These are phyloP conservation scores for Drosophila sordidula DNA, from an alignment of 2,888 invertebrate species.

Conservation along the genomic window DNA sequence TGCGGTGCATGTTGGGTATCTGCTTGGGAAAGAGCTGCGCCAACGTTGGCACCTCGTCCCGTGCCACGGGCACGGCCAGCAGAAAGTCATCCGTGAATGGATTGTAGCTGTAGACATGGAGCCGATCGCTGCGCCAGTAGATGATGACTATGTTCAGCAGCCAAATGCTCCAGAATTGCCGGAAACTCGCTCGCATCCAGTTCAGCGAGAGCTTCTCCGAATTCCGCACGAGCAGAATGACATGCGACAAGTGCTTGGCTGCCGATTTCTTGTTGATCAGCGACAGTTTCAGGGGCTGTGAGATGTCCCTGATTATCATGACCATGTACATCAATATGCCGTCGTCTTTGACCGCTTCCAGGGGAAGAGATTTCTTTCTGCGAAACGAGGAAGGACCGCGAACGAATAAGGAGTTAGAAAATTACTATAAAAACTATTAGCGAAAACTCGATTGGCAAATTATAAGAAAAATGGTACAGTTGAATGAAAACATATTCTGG, in stretches of 20 bases:
- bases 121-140: constrained; percentile 71
- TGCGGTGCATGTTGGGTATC: constrained; percentile 81
- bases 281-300: constrained; percentile 73
- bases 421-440: background rate
- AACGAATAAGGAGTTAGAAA: background rate
- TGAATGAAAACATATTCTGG: background rate
- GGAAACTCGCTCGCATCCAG: constrained; percentile 86
- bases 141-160: constrained; percentile 85
- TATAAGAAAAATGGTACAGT: background rate
- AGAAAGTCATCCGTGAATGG: constrained; percentile 85
- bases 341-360: constrained; percentile 75
- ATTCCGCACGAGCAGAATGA: constrained; percentile 77
- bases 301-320: constrained; percentile 77
- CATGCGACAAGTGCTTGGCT: constrained; percentile 81
- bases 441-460: no score
- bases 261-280: constrained; percentile 81
- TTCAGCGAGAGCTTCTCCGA: constrained; percentile 50
- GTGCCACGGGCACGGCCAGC: constrained; percentile 69
- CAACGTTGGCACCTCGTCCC: constrained; percentile 33
- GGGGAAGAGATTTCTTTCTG: constrained; percentile 67
- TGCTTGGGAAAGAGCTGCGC: constrained; percentile 77
- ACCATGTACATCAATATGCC: constrained; percentile 82
- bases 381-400: background rate
- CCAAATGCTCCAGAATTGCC: constrained; percentile 86
- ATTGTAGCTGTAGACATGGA: constrained; percentile 86